Percentiles rank a stretch among this genome's conserved stretches.
Conservation (phyloP, 1,140 invertebrate genomes). For the Scaptomyza pallida region DNA sequence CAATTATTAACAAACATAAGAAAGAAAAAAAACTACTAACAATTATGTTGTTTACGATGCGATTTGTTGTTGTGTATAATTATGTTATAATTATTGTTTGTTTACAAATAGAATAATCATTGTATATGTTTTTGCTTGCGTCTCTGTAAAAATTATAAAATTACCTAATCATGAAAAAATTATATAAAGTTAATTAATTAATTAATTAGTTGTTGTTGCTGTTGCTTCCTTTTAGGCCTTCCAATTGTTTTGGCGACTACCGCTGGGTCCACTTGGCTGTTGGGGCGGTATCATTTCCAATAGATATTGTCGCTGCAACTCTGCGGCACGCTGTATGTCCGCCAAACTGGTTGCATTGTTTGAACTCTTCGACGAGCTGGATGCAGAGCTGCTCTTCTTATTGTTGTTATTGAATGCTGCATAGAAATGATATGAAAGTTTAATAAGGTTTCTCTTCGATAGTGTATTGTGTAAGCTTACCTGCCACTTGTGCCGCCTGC, state of each 20-base stretch:
- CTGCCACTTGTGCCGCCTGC: slow-evolving; percentile 88
- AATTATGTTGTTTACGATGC: slow-evolving; percentile 60
- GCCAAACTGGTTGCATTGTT: slow-evolving; percentile 87
- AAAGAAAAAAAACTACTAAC: slow-evolving; percentile 52
- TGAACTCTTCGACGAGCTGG: slow-evolving; percentile 79
- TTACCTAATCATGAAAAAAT: slow-evolving; percentile 75
- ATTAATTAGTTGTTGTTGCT: slow-evolving; percentile 24
- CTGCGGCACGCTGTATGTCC: slow-evolving; percentile 92
- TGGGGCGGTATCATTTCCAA: slow-evolving; percentile 97
- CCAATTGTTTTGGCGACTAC: slow-evolving; percentile 83
- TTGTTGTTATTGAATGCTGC: slow-evolving; percentile 77
- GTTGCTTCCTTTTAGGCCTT: slow-evolving; percentile 68
- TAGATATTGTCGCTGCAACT: slow-evolving; percentile 97
- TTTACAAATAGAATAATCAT: slow-evolving; percentile 76
- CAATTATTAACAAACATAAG: slow-evolving; percentile 50
- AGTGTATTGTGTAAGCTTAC: slow-evolving; percentile 43
- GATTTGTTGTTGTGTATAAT: slow-evolving; percentile 47
- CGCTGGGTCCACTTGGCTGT: slow-evolving; percentile 76
- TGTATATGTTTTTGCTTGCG: slow-evolving; percentile 59
- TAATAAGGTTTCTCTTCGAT: neutral
- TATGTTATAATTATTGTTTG: slow-evolving; percentile 75
- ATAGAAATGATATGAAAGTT: too few species aligned
- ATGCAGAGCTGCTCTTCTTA: slow-evolving; percentile 72
- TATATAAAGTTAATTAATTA: slow-evolving; percentile 57
- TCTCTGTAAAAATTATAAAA: slow-evolving; percentile 71